Evolutionary conservation across 2,113 vertebrate genomes (phyloP).

Genomic region (Steatornis caripensis): DNA sequence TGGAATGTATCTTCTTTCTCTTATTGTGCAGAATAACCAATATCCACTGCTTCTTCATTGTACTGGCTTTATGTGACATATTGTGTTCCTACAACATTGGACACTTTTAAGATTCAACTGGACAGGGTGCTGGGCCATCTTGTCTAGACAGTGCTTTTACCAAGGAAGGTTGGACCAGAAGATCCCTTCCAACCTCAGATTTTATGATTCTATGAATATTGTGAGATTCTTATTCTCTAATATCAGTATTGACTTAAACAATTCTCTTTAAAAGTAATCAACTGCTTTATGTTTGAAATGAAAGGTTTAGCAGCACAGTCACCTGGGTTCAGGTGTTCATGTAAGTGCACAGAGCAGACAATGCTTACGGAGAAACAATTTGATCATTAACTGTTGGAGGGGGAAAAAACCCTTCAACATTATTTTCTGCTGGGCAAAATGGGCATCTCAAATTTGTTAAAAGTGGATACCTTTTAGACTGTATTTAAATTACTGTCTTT

Average conservation of each 20-base stretch:
- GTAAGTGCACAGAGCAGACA: not conserved
- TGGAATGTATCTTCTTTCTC: not conserved
- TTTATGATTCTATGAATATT: too few species aligned
- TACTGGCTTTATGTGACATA: not conserved
- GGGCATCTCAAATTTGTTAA: not conserved
- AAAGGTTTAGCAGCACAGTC: not conserved
- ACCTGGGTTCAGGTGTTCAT: not conserved
- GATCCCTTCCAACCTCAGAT: too few species aligned
- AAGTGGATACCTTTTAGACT: not conserved
- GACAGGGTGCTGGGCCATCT: too few species aligned
- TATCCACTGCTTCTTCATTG: not conserved
- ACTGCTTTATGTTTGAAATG: not conserved
- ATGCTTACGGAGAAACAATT: not conserved
- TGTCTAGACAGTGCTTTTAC: too few species aligned
- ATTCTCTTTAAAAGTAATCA: not conserved
- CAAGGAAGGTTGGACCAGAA: too few species aligned
- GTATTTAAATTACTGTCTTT: not conserved
- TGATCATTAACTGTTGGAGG: not conserved
- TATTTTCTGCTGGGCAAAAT: not conserved
- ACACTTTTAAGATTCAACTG: too few species aligned
- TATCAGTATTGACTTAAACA: not conserved
- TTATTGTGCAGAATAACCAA: not conserved
- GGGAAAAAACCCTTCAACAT: not conserved
- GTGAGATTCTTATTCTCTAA: not conserved
- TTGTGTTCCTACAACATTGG: not conserved